These are phyloP conservation scores for Drosophila paulistorum DNA, from an alignment of 1,140 invertebrate genomes.

Conservation along the genomic window DNA sequence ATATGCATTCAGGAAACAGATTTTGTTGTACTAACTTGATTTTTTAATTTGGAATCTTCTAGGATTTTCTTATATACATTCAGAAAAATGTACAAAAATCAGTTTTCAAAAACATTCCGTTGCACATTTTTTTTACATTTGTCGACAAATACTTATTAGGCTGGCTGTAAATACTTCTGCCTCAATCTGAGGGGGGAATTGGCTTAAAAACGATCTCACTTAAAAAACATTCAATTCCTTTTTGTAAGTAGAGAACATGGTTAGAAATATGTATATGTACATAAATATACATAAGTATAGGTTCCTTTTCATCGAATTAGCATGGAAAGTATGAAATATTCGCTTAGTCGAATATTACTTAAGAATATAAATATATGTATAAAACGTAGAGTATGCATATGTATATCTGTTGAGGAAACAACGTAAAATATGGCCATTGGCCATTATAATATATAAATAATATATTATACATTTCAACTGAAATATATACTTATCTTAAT, in stretches of 20 bases:
- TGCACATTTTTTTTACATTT: neutral
- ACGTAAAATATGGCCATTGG: neutral
- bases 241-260: neutral
- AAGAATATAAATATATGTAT: neutral
- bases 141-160: too few relatives aligned
- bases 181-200: neutral
- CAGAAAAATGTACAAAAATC: too few relatives aligned
- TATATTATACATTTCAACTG: neutral
- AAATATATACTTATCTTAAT: conserved; percentile 9
- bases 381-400: conserved; percentile 18
- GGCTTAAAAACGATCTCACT: neutral
- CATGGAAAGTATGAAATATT: neutral
- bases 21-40: too few relatives aligned
- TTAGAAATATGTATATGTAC: neutral
- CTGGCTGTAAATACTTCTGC: neutral
- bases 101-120: too few relatives aligned
- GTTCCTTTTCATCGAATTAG: too few relatives aligned
- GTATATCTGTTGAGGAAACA: conserved; percentile 22
- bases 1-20: too few relatives aligned
- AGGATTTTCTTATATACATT: too few relatives aligned
- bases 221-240: neutral
- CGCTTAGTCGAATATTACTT: neutral
- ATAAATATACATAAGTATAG: too few relatives aligned
- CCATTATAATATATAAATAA: neutral
- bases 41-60: too few relatives aligned